Percentiles rank a stretch among this genome's conserved stretches.
Conservation (phyloP, 2,113 vertebrate species). For the Tichodroma muraria region DNA sequence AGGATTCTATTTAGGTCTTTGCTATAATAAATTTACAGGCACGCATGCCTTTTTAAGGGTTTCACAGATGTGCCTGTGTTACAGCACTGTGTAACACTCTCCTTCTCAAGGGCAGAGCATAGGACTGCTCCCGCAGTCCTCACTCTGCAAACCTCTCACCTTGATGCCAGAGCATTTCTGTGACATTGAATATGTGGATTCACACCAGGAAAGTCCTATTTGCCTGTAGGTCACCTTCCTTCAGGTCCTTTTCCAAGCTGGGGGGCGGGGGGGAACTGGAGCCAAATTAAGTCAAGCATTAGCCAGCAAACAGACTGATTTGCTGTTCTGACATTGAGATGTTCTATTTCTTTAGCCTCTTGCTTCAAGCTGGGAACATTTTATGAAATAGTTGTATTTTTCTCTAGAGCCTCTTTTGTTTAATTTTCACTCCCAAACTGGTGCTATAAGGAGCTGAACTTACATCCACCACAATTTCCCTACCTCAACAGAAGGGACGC, state of each 20-base stretch:
- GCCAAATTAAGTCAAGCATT: neutral
- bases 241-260: neutral
- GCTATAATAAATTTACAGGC: neutral
- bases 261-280: neutral
- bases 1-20: neutral
- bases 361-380: neutral
- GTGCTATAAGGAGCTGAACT: conserved; percentile 2
- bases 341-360: neutral
- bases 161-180: neutral
- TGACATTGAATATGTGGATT: neutral
- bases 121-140: neutral
- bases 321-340: neutral
- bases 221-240: neutral
- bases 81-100: neutral
- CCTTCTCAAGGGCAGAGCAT: neutral
- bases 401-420: neutral
- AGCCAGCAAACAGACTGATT: neutral
- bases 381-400: conserved; percentile 1
- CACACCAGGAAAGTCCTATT: neutral
- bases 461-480: neutral
- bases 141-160: neutral
- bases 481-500: neutral
- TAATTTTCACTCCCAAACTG: conserved; percentile 20
- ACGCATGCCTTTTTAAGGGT: neutral
- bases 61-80: neutral